Percentiles rank a stretch among this genome's conserved stretches.
Conservation (phyloP, 2,888 invertebrate genomes). For the Lysandra coridon region DNA sequence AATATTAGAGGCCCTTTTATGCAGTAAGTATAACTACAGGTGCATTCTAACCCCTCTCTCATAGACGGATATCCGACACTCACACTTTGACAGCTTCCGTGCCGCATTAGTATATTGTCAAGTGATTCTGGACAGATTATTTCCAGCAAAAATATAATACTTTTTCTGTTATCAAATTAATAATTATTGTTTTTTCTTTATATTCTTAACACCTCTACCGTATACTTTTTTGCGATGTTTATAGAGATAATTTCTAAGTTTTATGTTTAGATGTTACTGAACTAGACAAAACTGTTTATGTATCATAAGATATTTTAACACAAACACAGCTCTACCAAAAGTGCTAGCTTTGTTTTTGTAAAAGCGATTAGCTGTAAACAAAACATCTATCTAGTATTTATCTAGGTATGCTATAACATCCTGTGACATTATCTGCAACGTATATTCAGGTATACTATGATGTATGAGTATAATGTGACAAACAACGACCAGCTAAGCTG, state of each 20-base stretch:
- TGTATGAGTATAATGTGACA: neutral
- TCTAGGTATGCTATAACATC: neutral
- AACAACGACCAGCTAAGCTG: slow-evolving; percentile 45
- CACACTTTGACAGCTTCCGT: neutral
- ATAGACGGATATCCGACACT: slow-evolving; percentile 13
- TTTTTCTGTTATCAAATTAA: too few relatives aligned
- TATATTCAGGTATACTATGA: neutral
- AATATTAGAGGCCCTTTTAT: neutral
- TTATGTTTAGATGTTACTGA: neutral
- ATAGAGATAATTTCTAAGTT: too few relatives aligned
- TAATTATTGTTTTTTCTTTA: too few relatives aligned
- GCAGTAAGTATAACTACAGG: slow-evolving; percentile 6
- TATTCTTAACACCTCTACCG: too few relatives aligned
- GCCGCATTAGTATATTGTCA: slow-evolving; percentile 6
- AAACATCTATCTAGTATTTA: neutral
- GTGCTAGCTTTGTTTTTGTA: neutral
- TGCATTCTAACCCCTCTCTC: slow-evolving; percentile 8
- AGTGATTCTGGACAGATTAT: neutral
- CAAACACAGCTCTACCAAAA: neutral
- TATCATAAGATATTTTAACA: neutral
- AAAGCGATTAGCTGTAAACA: neutral
- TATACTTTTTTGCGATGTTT: too few relatives aligned
- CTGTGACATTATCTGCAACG: neutral
- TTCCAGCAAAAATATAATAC: neutral
- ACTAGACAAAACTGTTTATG: neutral